Percentiles rank a stretch among this genome's conserved stretches.
Conservation (phyloP, 2,113 vertebrate species). For the Gobiocypris rarus region DNA sequence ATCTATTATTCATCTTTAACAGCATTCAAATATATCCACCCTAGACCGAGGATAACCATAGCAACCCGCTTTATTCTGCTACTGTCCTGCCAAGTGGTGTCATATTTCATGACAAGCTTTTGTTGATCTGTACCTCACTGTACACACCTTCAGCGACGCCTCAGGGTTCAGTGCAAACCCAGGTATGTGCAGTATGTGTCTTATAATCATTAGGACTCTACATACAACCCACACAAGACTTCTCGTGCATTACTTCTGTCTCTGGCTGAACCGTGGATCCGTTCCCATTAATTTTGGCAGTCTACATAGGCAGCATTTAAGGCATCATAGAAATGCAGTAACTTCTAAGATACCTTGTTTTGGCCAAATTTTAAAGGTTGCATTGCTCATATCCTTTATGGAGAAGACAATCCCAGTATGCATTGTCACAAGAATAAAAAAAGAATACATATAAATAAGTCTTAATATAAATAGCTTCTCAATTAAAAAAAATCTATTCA, state of each 20-base stretch:
- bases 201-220: no score
- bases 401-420: not conserved
- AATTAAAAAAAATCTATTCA: no score
- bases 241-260: not conserved
- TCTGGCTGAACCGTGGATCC: not conserved
- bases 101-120: not conserved
- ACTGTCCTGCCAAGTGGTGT: not conserved
- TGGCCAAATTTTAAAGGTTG: no score
- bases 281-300: not conserved
- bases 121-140: not conserved
- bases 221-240: no score
- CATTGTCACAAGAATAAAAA: not conserved
- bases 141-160: not conserved
- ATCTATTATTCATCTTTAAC: slow-evolving; percentile 1
- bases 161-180: not conserved
- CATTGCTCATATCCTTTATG: not conserved
- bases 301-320: not conserved
- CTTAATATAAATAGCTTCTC: no score
- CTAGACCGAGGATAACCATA: not conserved
- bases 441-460: no score
- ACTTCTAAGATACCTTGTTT: no score
- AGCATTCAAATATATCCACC: slow-evolving; percentile 24
- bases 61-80: not conserved
- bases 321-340: not conserved
- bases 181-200: not conserved